Conservation (phyloP, 2,113 vertebrate species). For the Cyanoderma ruficeps region DNA sequence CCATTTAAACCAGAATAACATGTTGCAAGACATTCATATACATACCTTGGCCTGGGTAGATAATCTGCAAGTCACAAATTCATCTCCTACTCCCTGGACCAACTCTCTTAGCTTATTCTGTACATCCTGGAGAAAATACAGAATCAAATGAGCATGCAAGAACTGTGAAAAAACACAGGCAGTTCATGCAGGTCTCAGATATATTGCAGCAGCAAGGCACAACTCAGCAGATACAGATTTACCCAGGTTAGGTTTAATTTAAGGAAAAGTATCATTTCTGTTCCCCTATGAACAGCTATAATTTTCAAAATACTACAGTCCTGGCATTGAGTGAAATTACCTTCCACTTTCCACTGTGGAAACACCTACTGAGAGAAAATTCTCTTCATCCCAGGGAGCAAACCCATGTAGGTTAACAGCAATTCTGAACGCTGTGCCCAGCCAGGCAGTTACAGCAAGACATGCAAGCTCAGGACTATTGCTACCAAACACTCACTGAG, state of each 20-base stretch:
- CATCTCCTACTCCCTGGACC: conserved; percentile 88
- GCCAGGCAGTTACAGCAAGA: neutral
- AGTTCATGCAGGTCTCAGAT: neutral
- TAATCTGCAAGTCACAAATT: conserved; percentile 89
- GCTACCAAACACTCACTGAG: conserved; percentile 79
- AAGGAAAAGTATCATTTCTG: neutral
- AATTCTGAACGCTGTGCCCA: neutral
- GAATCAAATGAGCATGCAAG: neutral
- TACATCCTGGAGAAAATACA: conserved; percentile 82
- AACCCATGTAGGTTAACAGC: neutral
- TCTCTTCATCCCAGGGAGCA: neutral
- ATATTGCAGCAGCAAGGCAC: neutral
- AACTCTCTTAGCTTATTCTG: conserved; percentile 89
- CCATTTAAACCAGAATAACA: neutral
- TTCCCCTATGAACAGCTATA: neutral
- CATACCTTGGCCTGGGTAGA: conserved; percentile 92
- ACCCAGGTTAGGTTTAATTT: neutral
- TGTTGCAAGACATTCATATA: neutral
- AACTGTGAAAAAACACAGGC: neutral
- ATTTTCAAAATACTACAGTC: neutral
- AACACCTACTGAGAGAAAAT: neutral
- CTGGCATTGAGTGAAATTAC: neutral
- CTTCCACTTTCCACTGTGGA: neutral
- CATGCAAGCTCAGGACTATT: neutral
- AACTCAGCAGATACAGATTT: neutral